A percentile compares a stretch with the other conserved stretches of the same genome.
Evolutionary conservation across 2,113 vertebrate species (phyloP).

Genomic region (Indri indri): DNA sequence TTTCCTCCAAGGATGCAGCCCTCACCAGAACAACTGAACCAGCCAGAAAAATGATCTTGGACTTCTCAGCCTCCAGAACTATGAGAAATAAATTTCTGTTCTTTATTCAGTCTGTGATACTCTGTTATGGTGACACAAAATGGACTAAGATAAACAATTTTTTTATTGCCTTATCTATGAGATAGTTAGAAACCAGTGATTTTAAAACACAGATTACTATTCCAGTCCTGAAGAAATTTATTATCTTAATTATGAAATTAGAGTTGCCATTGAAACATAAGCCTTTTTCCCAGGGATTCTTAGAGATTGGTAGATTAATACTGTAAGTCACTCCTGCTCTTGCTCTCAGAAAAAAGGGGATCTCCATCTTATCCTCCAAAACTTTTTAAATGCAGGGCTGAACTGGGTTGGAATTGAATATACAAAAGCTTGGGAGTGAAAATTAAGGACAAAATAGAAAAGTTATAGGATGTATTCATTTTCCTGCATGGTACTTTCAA

Average conservation of each 20-base stretch:
- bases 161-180: not conserved
- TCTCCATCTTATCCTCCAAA: not conserved
- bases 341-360: not conserved
- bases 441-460: not conserved
- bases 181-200: not conserved
- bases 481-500: not conserved
- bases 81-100: not conserved
- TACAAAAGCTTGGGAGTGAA: not conserved
- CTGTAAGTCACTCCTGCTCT: not conserved
- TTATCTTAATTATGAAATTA: not conserved
- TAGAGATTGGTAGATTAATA: not conserved
- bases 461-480: not conserved
- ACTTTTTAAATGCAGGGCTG: not conserved
- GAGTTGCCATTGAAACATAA: not conserved
- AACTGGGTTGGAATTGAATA: not conserved
- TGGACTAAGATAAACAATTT: not conserved
- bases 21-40: not conserved
- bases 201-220: not conserved
- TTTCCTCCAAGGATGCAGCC: not conserved
- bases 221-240: not conserved
- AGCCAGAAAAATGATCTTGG: accelerated
- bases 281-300: no score
- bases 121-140: not conserved
- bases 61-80: not conserved
- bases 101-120: not conserved